Evolutionary conservation across 2,113 vertebrate species (phyloP).

Genomic region (Dipodomys ordii): DNA sequence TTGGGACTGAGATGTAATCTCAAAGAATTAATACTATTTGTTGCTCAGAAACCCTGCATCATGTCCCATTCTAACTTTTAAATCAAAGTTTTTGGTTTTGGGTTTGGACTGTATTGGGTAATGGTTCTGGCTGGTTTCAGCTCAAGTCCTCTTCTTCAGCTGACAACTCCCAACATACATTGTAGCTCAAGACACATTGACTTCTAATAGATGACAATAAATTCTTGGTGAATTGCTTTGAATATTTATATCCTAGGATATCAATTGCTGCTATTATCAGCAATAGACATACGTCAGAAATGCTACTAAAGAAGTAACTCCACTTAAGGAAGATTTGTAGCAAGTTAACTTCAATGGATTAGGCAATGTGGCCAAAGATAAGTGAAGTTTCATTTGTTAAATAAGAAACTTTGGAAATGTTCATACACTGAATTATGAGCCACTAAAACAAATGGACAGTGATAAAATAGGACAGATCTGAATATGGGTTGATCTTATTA

Average conservation of each 20-base stretch:
- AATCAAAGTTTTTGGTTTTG: neutral
- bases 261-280: constrained; percentile 63
- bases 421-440: neutral
- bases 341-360: constrained; percentile 52
- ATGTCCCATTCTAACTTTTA: neutral
- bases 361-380: constrained; percentile 58
- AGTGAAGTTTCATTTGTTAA: constrained; percentile 36
- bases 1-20: neutral
- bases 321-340: constrained; percentile 51
- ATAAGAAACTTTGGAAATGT: constrained; percentile 27
- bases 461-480: constrained; percentile 35
- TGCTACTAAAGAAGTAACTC: constrained; percentile 63
- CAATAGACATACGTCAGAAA: constrained; percentile 71
- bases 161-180: constrained; percentile 26
- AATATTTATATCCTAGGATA: constrained; percentile 72
- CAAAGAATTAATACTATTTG: neutral
- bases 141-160: neutral
- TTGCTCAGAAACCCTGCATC: neutral
- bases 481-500: neutral
- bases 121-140: neutral
- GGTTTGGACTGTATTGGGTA: neutral
- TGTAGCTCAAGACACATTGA: constrained; percentile 33
- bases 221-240: constrained; percentile 58
- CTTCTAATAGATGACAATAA: constrained; percentile 55
- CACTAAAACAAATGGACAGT: neutral